Percentiles rank a stretch among this genome's conserved stretches.
Conservation (phyloP, 92 coral and sea anemone species). For the Anthopleura xanthogrammica region DNA sequence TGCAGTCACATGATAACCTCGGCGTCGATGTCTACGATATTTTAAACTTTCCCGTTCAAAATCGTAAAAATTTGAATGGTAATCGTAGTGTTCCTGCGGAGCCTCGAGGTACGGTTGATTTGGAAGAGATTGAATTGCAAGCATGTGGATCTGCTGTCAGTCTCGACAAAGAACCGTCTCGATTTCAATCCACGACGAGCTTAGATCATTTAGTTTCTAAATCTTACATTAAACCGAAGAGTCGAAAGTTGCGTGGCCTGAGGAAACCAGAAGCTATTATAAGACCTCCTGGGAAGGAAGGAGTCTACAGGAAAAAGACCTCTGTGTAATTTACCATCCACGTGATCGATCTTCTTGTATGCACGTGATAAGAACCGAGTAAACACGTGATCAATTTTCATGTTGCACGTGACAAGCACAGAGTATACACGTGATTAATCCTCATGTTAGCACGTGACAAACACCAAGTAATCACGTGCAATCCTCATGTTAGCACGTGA, state of each 20-base stretch:
- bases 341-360: background rate
- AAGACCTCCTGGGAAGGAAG: conserved; percentile 65
- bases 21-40: conserved; percentile 10
- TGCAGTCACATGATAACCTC: background rate
- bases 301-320: conserved; percentile 50
- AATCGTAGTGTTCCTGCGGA: background rate
- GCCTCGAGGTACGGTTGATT: conserved; percentile 27
- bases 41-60: background rate
- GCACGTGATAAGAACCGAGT: background rate
- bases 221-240: conserved; percentile 66
- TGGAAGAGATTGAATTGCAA: conserved; percentile 54
- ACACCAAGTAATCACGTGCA: background rate
- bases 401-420: background rate
- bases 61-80: background rate
- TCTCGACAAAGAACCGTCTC: conserved; percentile 55
- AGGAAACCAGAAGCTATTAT: conserved; percentile 74
- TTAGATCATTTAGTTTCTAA: conserved; percentile 68
- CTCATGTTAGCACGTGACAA: background rate
- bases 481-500: background rate
- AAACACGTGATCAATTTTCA: background rate
- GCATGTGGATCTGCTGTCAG: conserved; percentile 58
- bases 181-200: conserved; percentile 73
- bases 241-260: conserved; percentile 64
- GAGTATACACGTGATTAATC: background rate
- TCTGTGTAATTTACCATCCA: background rate